phyloP scores from a whole-genome alignment of 1,140 invertebrate genomes.

The Ostrea edulis region DNA sequence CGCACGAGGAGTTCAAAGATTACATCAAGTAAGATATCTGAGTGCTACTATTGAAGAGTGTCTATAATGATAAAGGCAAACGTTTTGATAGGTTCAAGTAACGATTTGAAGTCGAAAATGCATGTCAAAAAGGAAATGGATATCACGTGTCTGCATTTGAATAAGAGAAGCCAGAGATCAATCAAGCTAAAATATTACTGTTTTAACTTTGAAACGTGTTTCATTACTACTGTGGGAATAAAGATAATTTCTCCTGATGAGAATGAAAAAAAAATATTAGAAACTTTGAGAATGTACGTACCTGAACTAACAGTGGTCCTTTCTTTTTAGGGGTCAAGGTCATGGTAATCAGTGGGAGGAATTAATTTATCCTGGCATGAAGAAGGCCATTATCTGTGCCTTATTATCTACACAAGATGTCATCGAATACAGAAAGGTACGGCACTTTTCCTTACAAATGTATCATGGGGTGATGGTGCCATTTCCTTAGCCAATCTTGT shows the following conservation, averaged over 20 bases:
- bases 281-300: too few relatives aligned
- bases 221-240: too few relatives aligned
- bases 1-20: slow-evolving; percentile 83
- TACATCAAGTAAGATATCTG: slow-evolving; percentile 75
- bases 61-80: too few relatives aligned
- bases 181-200: too few relatives aligned
- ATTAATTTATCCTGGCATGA: slow-evolving; percentile 93
- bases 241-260: too few relatives aligned
- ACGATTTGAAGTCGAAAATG: too few relatives aligned
- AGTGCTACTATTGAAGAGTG: background rate
- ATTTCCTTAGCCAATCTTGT: background rate
- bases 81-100: too few relatives aligned
- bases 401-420: slow-evolving; percentile 89
- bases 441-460: background rate
- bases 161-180: too few relatives aligned
- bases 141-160: too few relatives aligned
- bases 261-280: too few relatives aligned
- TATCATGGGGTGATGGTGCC: background rate
- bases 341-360: slow-evolving; percentile 74
- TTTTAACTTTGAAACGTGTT: too few relatives aligned
- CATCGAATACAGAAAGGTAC: slow-evolving; percentile 92
- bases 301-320: background rate
- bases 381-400: slow-evolving; percentile 91
- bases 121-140: too few relatives aligned
- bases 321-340: slow-evolving; percentile 65